These are phyloP conservation scores for Corythornis leucogaster DNA, from an alignment of 2,797 vertebrate genomes.

Conservation along the genomic window DNA sequence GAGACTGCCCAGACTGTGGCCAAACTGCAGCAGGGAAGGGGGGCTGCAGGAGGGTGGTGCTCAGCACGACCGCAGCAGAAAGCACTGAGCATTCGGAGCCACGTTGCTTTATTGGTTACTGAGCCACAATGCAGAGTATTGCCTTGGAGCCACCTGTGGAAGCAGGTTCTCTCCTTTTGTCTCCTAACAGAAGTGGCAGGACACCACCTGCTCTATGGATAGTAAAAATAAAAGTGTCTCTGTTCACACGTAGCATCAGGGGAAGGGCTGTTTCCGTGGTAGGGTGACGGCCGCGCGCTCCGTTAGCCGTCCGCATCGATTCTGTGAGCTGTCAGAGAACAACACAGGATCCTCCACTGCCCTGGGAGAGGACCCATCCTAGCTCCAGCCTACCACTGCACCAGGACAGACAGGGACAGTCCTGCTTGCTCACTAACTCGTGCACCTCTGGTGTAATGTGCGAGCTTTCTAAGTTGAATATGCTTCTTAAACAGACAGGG, in stretches of 20 bases:
- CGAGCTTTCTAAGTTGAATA: neutral
- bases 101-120: slow-evolving; percentile 59
- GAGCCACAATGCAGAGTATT: slow-evolving; percentile 43
- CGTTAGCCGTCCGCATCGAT: slow-evolving; percentile 92
- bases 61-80: slow-evolving; percentile 16
- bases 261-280: slow-evolving; percentile 31
- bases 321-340: slow-evolving; percentile 89
- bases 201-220: slow-evolving; percentile 49
- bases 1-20: neutral
- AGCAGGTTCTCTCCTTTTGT: slow-evolving; percentile 29
- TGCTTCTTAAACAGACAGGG: neutral
- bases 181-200: slow-evolving; percentile 39
- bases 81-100: slow-evolving; percentile 36
- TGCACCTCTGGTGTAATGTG: neutral
- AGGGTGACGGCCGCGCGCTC: neutral
- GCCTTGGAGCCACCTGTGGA: slow-evolving; percentile 1
- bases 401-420: neutral
- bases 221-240: slow-evolving; percentile 71
- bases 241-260: slow-evolving; percentile 39
- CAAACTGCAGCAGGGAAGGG: neutral
- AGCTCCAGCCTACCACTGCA: neutral
- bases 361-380: neutral
- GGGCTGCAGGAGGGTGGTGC: neutral
- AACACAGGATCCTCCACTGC: neutral
- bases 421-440: neutral